phyloP scores from a whole-genome alignment of 2,888 invertebrate species.

The Euzophera pinguis region DNA sequence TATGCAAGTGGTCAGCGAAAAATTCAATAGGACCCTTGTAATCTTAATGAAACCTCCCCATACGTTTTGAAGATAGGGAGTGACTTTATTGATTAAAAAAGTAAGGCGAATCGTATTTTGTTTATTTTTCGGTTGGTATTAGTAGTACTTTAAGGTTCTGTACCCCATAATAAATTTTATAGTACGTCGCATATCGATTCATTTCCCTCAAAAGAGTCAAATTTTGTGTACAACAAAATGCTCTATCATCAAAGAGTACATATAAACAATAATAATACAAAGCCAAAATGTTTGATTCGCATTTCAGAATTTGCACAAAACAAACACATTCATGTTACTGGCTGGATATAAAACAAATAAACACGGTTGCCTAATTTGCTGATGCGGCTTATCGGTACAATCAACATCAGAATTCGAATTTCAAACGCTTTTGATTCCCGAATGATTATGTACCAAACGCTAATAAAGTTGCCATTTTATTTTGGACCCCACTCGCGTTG shows the following conservation, averaged over 20 bases:
- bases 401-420: conserved; percentile 49
- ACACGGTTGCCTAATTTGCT: conserved; percentile 46
- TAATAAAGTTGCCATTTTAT: conserved; percentile 58
- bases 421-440: conserved; percentile 58
- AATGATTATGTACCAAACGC: conserved; percentile 58
- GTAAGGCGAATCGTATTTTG: too few species aligned
- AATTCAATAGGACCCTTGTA: conserved; percentile 54
- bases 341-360: conserved; percentile 41
- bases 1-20: conserved; percentile 75
- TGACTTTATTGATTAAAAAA: not conserved
- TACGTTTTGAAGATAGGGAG: conserved; percentile 10
- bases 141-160: too few species aligned
- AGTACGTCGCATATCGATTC: too few species aligned
- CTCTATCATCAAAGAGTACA: too few species aligned
- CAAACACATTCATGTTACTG: conserved; percentile 15
- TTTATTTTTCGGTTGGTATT: too few species aligned
- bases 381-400: conserved; percentile 57
- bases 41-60: conserved; percentile 53
- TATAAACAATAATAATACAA: not conserved
- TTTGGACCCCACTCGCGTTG: conserved; percentile 32
- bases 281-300: conserved; percentile 6
- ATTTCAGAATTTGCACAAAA: not conserved
- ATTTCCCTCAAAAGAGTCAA: too few species aligned
- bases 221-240: too few species aligned
- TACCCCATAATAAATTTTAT: too few species aligned